Evolutionary conservation across 2,797 vertebrate genomes (phyloP), one percentile per base, ranked within the genome.

Genomic region (Rhynchotus rufescens): DNA sequence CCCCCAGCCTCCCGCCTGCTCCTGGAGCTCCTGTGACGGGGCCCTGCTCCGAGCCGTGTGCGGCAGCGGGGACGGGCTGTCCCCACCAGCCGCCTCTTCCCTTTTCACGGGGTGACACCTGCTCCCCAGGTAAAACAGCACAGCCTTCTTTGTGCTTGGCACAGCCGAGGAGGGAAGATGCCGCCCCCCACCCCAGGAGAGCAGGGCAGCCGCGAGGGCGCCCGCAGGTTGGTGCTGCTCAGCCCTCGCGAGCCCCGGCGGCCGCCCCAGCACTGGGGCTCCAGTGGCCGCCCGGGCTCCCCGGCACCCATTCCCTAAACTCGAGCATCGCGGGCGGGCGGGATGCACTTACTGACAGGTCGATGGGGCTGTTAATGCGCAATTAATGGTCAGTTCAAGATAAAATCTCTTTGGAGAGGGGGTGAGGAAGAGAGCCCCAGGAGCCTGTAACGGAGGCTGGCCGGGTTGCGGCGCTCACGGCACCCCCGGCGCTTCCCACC

Each of bases 401-500:
- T 34, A 69, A 30, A 34, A 40, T 14, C 49, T 26, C 49, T 20
- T 5, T 32, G 61, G 54, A 15, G 40, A 45, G 8, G 51, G 32
- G 69, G 51, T 38, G 51, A 78, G 79, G 75, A 30, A 60, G 66
- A 57, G 49, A 57, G 49, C 14, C 3, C n/a, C 26, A 20, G 68
- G 57, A 22, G 59, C 30, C 69, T 23, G 1, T 22, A 40, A 40
- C 12, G 40, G 40, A 40, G 40, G 40, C 51, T 38, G 26, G 34
- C 10, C 44, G 22, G 38, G 40, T 22, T 28, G 0, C 20, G 22
- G 2, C 6, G 1, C 0, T 3, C 30, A 30, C 1, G 19, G 40
- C 51, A 4, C 56, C 30, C 21, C 3, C 2, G 13, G 5, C 1
- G n/a, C 4, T 12, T 15, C 32, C 20, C 20, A n/a, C 2, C 62